These are phyloP conservation scores for Oxyscelio sp. DNA, from an alignment of 2,888 invertebrate species.

Conservation along the genomic window DNA sequence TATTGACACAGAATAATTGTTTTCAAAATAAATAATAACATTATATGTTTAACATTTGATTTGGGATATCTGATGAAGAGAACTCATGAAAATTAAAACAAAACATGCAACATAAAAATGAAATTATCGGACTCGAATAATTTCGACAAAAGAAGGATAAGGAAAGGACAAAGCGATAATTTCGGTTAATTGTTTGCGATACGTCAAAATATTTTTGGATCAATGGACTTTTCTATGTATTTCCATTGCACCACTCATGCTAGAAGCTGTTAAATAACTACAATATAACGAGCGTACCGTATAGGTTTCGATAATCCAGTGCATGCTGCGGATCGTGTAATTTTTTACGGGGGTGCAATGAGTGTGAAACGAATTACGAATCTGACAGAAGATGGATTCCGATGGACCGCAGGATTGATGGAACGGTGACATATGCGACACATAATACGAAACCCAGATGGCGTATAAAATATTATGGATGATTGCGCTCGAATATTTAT, in stretches of 20 bases:
- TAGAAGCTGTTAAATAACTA: conserved; percentile 16
- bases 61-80: too few species aligned
- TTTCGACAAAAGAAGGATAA: not conserved
- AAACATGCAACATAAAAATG: conserved; percentile 1
- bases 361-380: conserved; percentile 32
- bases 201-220: conserved; percentile 33
- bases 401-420: conserved; percentile 18
- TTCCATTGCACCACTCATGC: conserved; percentile 50
- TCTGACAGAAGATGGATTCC: conserved; percentile 26
- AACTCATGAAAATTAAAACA: not conserved
- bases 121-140: not conserved
- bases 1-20: too few species aligned
- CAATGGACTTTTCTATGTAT: conserved; percentile 46
- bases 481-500: too few species aligned
- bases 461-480: conserved; percentile 12
- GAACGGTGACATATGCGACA: conserved; percentile 12
- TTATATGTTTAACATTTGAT: too few species aligned
- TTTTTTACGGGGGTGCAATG: too few species aligned
- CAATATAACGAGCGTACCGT: not conserved
- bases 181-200: not conserved
- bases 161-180: conserved; percentile 24
- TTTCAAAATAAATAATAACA: too few species aligned
- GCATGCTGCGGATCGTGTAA: conserved; percentile 29
- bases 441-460: not conserved
- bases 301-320: not conserved